Evolutionary conservation across 2,888 invertebrate species (phyloP).

Genomic region (Conops quadrifasciatus): DNA sequence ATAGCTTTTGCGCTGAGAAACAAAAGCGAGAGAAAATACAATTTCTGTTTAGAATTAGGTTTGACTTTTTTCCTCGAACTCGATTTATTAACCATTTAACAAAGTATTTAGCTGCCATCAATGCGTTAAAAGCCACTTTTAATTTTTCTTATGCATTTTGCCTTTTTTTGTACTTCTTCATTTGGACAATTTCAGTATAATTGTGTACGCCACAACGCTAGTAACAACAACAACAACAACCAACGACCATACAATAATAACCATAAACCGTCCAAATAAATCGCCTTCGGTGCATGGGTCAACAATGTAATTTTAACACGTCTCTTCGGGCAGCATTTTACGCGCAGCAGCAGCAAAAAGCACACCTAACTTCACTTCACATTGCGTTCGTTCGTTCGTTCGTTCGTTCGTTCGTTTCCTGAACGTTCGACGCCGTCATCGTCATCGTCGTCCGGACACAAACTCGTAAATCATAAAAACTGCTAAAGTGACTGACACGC

Average conservation of each 20-base stretch:
- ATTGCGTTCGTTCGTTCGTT: background rate
- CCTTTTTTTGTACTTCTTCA: too few relatives aligned
- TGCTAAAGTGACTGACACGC: constrained; percentile 57
- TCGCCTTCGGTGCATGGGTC: constrained; percentile 56
- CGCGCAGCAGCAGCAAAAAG: constrained; percentile 23
- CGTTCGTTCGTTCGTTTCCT: background rate
- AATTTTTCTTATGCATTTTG: constrained; percentile 46
- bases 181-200: constrained; percentile 47
- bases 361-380: background rate
- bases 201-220: constrained; percentile 35
- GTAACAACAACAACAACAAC: constrained; percentile 31
- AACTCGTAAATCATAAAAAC: constrained; percentile 61
- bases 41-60: too few relatives aligned
- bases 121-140: constrained; percentile 51
- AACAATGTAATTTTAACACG: constrained; percentile 57
- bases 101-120: constrained; percentile 50
- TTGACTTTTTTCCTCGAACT: too few relatives aligned
- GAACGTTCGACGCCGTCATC: too few relatives aligned
- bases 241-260: constrained; percentile 32
- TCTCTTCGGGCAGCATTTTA: constrained; percentile 4
- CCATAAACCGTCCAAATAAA: constrained; percentile 46
- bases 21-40: background rate
- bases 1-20: background rate
- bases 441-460: background rate
- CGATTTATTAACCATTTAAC: constrained; percentile 22